Evolutionary conservation across 2,797 vertebrate species (phyloP), one percentile per base, ranked within the genome.

Genomic region (Otolemur crassicaudatus): DNA sequence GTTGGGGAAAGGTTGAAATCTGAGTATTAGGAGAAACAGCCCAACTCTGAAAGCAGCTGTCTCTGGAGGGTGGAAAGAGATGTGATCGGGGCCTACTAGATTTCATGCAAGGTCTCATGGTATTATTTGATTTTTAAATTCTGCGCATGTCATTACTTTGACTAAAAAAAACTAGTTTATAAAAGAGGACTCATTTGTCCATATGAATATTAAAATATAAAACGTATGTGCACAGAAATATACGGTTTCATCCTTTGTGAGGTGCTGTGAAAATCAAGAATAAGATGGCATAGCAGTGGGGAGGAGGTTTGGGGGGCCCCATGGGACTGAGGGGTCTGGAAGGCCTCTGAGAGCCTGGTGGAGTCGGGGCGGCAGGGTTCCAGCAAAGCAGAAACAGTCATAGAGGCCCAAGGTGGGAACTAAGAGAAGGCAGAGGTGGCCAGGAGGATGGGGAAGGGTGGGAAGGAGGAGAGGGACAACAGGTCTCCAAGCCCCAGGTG

Each of bases 121-220:
- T 6, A n/a, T 43, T 80, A 89, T 89, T 90, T 83, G 43, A 79
- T 69, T 61, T 95, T 93, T 83, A 76, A 91, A 83, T 83, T 93
- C 69, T 73, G 29, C 60, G 4, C 63, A 73, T 84, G 34, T 60
- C 49, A 49, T 75, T 73, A 49, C 61, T 93, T 86, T 76, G 58
- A 53, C 75, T 84, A 94, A 61, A 56, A 81, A 81, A 53, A 56
- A 34, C n/a, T 53, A 58, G 76, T 60, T 92, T 83, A 17, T 63
- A 43, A 89, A 95, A 87, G n/a, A 67, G 34, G 49, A n/a, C 49
- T 43, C 85, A 63, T 46, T 61, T 65, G 77, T 23, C 34, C n/a
- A 34, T 40, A 87, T 75, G 19, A 89, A 43, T 80, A 70, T 86
- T 82, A 58, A 80, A 70, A 80, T 23, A 86, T 43, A 49, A 46